Evolutionary conservation across 2,113 vertebrate species (phyloP).

Genomic region (Sardina pilchardus): DNA sequence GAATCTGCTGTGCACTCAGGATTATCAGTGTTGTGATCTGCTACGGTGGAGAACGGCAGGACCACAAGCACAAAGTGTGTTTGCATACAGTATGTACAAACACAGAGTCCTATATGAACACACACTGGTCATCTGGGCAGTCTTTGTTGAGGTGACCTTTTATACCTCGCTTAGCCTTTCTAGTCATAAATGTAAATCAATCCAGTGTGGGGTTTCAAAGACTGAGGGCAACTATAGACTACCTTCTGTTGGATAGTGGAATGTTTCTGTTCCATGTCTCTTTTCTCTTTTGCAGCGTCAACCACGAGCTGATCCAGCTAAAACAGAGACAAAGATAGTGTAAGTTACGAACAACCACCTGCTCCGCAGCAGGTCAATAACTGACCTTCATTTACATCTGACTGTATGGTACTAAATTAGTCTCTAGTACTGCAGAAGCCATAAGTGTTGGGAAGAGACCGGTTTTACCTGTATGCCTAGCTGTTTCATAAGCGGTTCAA

Average conservation of each 20-base stretch:
- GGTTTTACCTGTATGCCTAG: slow-evolving; percentile 87
- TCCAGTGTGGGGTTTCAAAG: not conserved
- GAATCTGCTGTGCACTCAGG: not conserved
- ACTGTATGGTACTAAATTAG: not conserved
- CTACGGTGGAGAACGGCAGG: no score
- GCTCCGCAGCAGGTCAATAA: not conserved
- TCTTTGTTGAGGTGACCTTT: no score
- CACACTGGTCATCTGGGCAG: not conserved
- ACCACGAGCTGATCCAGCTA: slow-evolving; percentile 94
- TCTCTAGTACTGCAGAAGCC: not conserved
- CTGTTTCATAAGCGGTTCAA: slow-evolving; percentile 94
- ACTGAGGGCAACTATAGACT: slow-evolving; percentile 29
- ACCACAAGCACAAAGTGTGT: not conserved
- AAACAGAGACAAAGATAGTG: slow-evolving; percentile 42
- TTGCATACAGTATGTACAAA: no score
- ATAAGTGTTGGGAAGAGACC: not conserved
- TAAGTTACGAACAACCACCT: not conserved
- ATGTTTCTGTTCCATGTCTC: slow-evolving; percentile 96
- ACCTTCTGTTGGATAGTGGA: slow-evolving; percentile 99
- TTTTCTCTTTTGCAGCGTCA: slow-evolving; percentile 93
- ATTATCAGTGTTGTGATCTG: not conserved
- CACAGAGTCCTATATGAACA: not conserved
- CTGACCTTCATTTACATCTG: not conserved
- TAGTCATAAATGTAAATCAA: not conserved
- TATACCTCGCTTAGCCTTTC: not conserved